Evolutionary conservation across 2,888 invertebrate species (phyloP), one percentile per base, ranked within the genome.

Genomic region (Agonopterix heracliana): DNA sequence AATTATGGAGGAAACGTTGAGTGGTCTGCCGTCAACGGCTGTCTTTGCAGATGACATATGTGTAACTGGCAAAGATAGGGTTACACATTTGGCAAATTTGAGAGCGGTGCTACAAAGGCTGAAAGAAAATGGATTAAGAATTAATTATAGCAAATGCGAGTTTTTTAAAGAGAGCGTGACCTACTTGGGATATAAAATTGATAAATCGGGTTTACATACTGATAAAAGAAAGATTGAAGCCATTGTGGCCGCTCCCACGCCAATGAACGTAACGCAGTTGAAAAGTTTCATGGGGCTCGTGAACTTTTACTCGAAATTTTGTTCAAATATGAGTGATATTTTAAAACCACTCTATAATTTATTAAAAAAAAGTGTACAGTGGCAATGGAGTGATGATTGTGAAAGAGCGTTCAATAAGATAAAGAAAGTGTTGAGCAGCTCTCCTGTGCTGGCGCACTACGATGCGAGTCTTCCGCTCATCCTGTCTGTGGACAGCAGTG

Each of bases 221-320:
- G 46, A 46, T 4, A 51, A 52, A 2, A 49, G 49, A n/a, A 55
- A 60, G 46, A 47, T 57, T 1, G 52, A 52, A n/a, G 54, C 54
- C 2, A 54, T 61, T 34, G 9, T 47, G 8, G 10, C 14, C 3
- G 42, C 42, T 14, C 14, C 14, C 5, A 2, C 26, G 5, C 43
- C 43, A n/a, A 10, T 38, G 54, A 57, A 57, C 44, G 44, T 58
- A 9, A 48, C 7, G 13, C 49, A 54, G 42, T 41, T 59, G 2
- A 51, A 57, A 34, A 56, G 54, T 2, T 61, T 59, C 50, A 48
- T 59, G 34, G 57, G 56, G 2, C 41, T 61, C 36, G 47, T 52
- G 0, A 58, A 58, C 35, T 56, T 56, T 14, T 14, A 14, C 14
- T 14, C 14, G 14, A 14, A 14, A 14, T 14, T 14, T 2, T 14